Conservation (phyloP, 2,113 vertebrate genomes). For the Indicator indicator region DNA sequence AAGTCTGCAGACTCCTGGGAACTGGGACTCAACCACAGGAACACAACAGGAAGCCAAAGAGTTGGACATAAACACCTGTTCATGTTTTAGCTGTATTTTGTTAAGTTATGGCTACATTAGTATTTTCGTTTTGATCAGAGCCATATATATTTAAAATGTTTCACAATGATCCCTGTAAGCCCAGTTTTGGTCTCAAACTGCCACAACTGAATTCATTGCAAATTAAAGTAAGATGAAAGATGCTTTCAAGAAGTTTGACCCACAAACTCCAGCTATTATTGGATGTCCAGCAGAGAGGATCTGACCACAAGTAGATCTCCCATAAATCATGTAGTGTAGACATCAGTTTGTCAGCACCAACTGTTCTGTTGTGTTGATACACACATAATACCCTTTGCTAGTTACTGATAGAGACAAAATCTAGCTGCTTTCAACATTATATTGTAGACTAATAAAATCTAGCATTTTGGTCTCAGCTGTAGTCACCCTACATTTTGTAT, state of each 20-base stretch:
- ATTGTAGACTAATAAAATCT: background rate
- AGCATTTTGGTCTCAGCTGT: background rate
- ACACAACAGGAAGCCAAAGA: background rate
- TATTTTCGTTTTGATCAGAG: background rate
- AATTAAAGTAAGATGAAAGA: background rate
- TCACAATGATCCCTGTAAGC: background rate
- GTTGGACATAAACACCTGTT: background rate
- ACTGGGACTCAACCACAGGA: background rate
- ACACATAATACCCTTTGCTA: background rate
- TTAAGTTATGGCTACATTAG: background rate
- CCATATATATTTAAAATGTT: background rate
- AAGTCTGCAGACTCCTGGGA: background rate
- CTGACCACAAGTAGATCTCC: background rate
- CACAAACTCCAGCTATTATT: background rate
- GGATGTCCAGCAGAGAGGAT: background rate
- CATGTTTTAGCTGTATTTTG: background rate
- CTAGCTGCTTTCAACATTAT: background rate
- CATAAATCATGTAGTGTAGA: background rate
- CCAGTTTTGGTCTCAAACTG: background rate
- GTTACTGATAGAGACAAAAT: background rate
- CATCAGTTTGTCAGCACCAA: background rate
- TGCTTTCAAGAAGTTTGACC: background rate
- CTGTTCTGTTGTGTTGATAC: background rate
- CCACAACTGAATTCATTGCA: background rate
- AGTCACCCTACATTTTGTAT: background rate